These are phyloP conservation scores for Pollachius pollachius DNA, from an alignment of 2,113 vertebrate genomes.

Conservation along the genomic window DNA sequence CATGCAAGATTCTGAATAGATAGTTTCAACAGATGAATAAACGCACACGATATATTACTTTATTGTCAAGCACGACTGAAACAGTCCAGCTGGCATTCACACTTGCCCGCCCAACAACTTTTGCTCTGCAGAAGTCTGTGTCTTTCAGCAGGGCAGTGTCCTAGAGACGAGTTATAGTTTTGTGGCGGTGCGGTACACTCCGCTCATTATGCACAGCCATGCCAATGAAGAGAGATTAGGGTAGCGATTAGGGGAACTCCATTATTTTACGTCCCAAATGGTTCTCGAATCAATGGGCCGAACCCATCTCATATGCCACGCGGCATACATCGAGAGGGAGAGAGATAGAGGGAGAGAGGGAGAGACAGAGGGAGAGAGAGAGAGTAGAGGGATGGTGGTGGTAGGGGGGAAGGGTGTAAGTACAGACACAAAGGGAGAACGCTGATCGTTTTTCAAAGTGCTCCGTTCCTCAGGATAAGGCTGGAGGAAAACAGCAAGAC, in stretches of 20 bases:
- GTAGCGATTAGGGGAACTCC: conserved; percentile 48
- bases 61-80: not conserved
- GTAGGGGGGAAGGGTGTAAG: not conserved
- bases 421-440: conserved; percentile 6
- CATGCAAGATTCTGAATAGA: too few species aligned
- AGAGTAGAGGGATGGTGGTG: conserved; percentile 15
- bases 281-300: conserved; percentile 47
- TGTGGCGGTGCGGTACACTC: conserved; percentile 16
- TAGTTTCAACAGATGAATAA: not conserved
- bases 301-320: conserved; percentile 10
- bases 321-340: not conserved
- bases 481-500: conserved; percentile 15
- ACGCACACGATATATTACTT: not conserved
- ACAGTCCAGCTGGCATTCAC: not conserved
- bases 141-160: too few species aligned
- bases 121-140: conserved; percentile 2
- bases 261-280: conserved; percentile 51
- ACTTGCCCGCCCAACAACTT: conserved; percentile 19
- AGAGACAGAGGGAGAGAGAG: not conserved
- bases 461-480: conserved; percentile 39
- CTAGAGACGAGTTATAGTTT: not conserved
- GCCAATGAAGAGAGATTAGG: conserved; percentile 53
- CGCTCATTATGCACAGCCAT: conserved; percentile 47
- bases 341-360: not conserved
- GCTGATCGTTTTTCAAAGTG: conserved; percentile 48